phyloP scores from a whole-genome alignment of 2,113 vertebrate species.

The Caloenas nicobarica region DNA sequence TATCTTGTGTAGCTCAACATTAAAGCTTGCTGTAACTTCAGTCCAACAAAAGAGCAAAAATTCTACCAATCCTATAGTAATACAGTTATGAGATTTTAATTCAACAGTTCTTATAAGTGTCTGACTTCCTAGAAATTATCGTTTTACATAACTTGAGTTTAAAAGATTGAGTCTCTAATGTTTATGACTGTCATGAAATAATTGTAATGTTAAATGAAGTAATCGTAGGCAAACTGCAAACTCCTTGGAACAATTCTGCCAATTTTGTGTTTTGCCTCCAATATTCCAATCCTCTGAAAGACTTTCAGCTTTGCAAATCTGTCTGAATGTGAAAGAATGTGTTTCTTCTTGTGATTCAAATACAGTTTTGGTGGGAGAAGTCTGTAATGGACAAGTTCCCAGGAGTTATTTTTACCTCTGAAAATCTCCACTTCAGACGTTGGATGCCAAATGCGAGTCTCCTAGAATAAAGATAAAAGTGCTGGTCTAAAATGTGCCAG shows the following conservation, averaged over 20 bases:
- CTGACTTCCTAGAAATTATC: background rate
- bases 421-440: background rate
- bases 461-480: background rate
- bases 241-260: background rate
- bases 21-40: background rate
- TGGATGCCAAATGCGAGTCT: background rate
- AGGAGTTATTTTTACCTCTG: background rate
- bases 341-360: background rate
- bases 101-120: background rate
- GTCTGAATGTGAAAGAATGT: background rate
- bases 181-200: background rate
- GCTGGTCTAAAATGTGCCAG: background rate
- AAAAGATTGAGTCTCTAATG: background rate
- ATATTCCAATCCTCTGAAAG: background rate
- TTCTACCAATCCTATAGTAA: background rate
- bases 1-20: background rate
- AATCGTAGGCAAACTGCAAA: background rate
- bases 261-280: background rate
- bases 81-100: background rate
- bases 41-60: background rate
- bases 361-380: background rate
- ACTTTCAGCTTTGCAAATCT: background rate
- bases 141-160: background rate
- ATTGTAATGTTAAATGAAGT: background rate
- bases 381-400: background rate